Conservation (phyloP, 1,140 invertebrate genomes). For the Capitella teleta region DNA sequence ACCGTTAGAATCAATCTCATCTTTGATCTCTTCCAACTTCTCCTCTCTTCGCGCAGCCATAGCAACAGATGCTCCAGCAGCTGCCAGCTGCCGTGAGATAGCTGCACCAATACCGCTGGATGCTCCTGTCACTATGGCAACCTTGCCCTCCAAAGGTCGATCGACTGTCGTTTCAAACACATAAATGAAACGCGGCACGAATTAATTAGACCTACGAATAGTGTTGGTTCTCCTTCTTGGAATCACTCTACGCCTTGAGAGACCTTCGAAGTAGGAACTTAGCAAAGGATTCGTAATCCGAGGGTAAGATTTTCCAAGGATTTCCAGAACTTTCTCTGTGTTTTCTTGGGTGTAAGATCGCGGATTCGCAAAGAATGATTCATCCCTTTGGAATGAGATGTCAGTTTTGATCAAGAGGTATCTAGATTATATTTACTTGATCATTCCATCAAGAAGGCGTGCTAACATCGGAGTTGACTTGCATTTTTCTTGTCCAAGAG, state of each 20-base stretch:
- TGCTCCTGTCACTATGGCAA: conserved; percentile 23
- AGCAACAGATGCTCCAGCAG: conserved; percentile 7
- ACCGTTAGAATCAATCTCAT: conserved; percentile 8
- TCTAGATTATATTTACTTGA: too few relatives aligned
- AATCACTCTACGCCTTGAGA: conserved; percentile 17
- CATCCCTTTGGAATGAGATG: too few relatives aligned
- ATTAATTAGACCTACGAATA: not conserved
- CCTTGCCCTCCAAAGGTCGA: conserved; percentile 14
- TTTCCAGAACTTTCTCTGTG: conserved; percentile 17
- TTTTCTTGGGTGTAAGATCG: conserved; percentile 18
- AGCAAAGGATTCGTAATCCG: conserved; percentile 24
- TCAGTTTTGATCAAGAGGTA: too few relatives aligned
- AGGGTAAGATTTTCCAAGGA: conserved; percentile 23
- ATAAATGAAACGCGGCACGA: not conserved
- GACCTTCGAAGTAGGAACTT: conserved; percentile 24
- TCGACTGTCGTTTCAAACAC: conserved; percentile 5
- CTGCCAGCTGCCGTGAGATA: conserved; percentile 4
- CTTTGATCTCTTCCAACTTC: conserved; percentile 3
- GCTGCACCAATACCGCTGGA: conserved; percentile 11
- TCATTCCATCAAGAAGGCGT: too few relatives aligned
- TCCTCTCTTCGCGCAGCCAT: conserved; percentile 7
- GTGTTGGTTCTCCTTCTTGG: not conserved
- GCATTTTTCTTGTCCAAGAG: too few relatives aligned
- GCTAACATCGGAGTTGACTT: too few relatives aligned
- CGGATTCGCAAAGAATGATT: too few relatives aligned